Evolutionary conservation across 2,888 invertebrate genomes (phyloP).

Genomic region (Beris morrisii): DNA sequence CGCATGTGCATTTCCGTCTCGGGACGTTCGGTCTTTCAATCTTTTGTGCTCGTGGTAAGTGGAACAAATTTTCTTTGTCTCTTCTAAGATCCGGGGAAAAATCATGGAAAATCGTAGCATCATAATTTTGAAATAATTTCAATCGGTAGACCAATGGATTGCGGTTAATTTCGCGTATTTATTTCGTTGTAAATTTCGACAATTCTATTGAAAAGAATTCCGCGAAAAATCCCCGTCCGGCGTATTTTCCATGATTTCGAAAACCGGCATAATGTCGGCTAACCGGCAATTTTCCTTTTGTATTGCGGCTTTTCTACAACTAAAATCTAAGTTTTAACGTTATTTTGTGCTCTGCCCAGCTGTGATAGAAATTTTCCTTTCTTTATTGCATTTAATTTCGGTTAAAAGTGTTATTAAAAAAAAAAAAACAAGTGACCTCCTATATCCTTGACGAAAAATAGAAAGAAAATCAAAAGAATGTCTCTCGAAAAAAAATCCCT

Average conservation of each 20-base stretch:
- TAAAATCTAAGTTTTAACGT: no score
- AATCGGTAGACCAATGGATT: slow-evolving; percentile 22
- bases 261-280: slow-evolving; percentile 6
- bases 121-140: slow-evolving; percentile 17
- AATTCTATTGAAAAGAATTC: neutral
- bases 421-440: no score
- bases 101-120: slow-evolving; percentile 34
- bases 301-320: neutral
- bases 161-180: slow-evolving; percentile 16
- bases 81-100: slow-evolving; percentile 45
- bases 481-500: slow-evolving; percentile 19
- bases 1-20: slow-evolving; percentile 50
- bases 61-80: slow-evolving; percentile 48
- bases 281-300: slow-evolving; percentile 19
- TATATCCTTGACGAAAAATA: no score
- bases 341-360: neutral
- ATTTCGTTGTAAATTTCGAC: slow-evolving; percentile 18
- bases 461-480: slow-evolving; percentile 2
- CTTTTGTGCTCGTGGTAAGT: slow-evolving; percentile 57
- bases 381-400: no score
- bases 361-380: slow-evolving; percentile 8
- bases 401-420: no score
- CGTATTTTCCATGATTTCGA: slow-evolving; percentile 27
- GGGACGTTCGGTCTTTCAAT: slow-evolving; percentile 54
- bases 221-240: neutral